phyloP scores from a whole-genome alignment of 1,140 invertebrate species.

The Tetranychus urticae region DNA sequence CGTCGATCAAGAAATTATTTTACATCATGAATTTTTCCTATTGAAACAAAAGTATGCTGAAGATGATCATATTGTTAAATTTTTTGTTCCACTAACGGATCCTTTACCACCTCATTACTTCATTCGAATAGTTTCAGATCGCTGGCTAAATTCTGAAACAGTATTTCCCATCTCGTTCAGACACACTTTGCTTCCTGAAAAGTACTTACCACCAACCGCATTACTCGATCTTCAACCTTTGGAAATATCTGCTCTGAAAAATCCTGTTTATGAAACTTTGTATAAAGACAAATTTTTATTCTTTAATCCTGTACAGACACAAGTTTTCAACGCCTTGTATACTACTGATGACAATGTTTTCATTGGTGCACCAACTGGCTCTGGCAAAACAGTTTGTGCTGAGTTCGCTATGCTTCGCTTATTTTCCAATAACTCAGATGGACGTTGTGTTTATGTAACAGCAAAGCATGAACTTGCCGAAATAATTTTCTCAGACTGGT shows the following conservation, averaged over 20 bases:
- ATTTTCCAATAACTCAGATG: conserved; percentile 37
- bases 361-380: conserved; percentile 87
- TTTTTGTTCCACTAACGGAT: conserved; percentile 96
- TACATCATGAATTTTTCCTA: conserved; percentile 95
- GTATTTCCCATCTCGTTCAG: conserved; percentile 90
- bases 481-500: conserved; percentile 72
- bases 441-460: conserved; percentile 69
- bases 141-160: conserved; percentile 49
- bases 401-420: conserved; percentile 86
- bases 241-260: conserved; percentile 46
- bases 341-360: conserved; percentile 98
- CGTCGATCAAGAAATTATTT: conserved; percentile 71
- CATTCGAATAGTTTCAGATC: conserved; percentile 39
- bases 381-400: conserved; percentile 86
- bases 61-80: conserved; percentile 90
- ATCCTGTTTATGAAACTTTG: conserved; percentile 56
- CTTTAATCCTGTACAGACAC: conserved; percentile 98
- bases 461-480: conserved; percentile 76
- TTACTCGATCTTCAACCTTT: conserved; percentile 89
- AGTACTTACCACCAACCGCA: conserved; percentile 91
- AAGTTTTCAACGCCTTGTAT: conserved; percentile 96
- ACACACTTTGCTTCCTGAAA: conserved; percentile 90
- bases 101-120: conserved; percentile 96
- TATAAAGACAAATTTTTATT: conserved; percentile 67
- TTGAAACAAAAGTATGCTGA: conserved; percentile 78